A percentile compares a stretch with the other conserved stretches of the same genome.
These are phyloP conservation scores for Saxidomus purpurata DNA, from an alignment of 1,140 invertebrate species.

Conservation along the genomic window DNA sequence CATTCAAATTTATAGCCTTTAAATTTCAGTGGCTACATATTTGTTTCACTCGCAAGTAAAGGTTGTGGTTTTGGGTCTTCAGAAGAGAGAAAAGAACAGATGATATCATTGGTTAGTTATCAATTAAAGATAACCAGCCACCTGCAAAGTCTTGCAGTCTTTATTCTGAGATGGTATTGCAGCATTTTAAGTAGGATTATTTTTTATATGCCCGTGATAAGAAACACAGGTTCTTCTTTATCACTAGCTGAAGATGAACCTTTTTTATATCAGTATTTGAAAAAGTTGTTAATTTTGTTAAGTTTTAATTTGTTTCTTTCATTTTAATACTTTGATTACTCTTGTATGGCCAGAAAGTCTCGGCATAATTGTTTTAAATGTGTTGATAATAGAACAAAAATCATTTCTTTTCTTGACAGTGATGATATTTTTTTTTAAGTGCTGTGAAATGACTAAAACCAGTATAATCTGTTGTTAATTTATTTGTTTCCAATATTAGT, in stretches of 20 bases:
- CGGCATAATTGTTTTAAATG: not conserved
- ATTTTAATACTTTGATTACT: not conserved
- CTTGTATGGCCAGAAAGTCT: no score
- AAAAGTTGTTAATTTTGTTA: conserved; percentile 27
- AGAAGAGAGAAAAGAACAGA: no score
- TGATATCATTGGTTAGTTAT: no score
- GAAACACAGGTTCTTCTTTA: no score
- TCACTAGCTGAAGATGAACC: not conserved
- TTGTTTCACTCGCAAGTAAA: not conserved
- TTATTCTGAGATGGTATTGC: no score
- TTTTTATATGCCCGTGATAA: no score
- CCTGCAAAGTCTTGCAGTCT: no score
- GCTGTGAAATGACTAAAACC: conserved; percentile 21
- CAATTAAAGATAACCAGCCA: no score
- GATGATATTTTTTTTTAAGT: not conserved
- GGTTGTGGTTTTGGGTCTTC: not conserved
- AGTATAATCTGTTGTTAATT: not conserved
- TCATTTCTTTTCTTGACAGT: not conserved
- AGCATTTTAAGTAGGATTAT: no score
- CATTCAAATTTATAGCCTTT: not conserved
- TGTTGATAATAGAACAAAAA: not conserved
- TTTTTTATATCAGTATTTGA: conserved; percentile 6
- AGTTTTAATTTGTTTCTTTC: conserved; percentile 14
- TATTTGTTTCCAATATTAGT: not conserved
- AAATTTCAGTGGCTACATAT: not conserved